These are phyloP conservation scores for Heteropelma amictum DNA, from an alignment of 2,888 invertebrate species.

Conservation along the genomic window DNA sequence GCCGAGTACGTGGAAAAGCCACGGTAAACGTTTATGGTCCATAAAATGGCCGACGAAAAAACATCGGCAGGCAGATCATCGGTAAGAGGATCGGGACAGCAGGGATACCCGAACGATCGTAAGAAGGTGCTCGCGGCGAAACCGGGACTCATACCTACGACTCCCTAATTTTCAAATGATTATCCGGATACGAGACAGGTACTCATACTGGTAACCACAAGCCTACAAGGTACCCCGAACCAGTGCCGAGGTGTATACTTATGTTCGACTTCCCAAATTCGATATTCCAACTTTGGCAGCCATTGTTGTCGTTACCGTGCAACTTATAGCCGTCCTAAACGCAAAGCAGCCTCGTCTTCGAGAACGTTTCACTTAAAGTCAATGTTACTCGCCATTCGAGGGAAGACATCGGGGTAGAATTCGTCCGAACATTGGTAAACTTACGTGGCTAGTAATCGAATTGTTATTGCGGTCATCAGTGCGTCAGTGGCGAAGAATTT, in stretches of 20 bases:
- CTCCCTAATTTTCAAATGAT: constrained; percentile 61
- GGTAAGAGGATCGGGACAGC: constrained; percentile 48
- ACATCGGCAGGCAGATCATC: constrained; percentile 44
- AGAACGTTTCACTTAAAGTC: no score
- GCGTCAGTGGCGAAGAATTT: background rate
- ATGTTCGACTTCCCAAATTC: constrained; percentile 28
- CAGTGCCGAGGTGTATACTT: constrained; percentile 35
- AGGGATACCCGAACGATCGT: constrained; percentile 54
- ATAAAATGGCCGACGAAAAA: constrained; percentile 62
- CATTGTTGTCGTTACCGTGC: constrained; percentile 29
- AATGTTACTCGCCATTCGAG: no score
- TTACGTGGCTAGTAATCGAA: background rate
- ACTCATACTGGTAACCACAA: constrained; percentile 18
- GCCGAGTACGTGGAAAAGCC: constrained; percentile 59
- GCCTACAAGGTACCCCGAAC: constrained; percentile 24
- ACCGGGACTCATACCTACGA: constrained; percentile 50
- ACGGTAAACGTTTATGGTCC: constrained; percentile 60
- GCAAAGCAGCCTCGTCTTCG: background rate
- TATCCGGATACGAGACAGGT: constrained; percentile 27
- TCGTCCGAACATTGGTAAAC: no score
- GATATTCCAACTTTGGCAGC: constrained; percentile 32
- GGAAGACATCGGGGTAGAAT: no score
- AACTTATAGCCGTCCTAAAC: background rate
- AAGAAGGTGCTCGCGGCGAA: constrained; percentile 54
- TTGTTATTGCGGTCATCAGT: background rate